Base-by-base conservation (phyloP, 2,797 vertebrate genomes). In the Sebastolobus alascanus region DNA sequence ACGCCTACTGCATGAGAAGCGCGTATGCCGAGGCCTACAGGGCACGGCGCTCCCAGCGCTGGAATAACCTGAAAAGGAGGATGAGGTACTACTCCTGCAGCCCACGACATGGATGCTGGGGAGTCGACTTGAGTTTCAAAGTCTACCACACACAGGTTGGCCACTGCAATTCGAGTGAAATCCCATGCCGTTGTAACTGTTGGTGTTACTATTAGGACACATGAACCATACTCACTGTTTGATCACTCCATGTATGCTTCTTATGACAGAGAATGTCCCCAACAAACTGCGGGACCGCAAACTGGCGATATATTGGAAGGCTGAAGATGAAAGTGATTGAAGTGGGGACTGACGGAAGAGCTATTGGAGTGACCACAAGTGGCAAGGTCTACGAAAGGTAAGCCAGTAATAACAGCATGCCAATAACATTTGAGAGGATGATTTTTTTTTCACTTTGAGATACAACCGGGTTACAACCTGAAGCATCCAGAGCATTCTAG, bases 11-110 rank as follows among this genome's bases (percentile, higher is more conserved):
- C 43, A 58, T 92, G 52, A 50, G 4, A 12, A 74, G 50, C 0
- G 0, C 43, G 8, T 46, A 46, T 46, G 70, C 84, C 1, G 9
- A 11, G 3, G 0, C 1, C 12, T 84, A 3, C 35, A 38, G 8
- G 0, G 0, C 70, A 37, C 0, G 0, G 0, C 16, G n/a, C n/a
- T 0, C 0, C 4, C 0, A 66, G 7, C 1, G 2, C 22, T 93
- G 87, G 50, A n/a, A 2, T 0, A n/a, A 18, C 50, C 50, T 52
- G 18, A n/a, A 18, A 52, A 52, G 18, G 18, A 52, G 50, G 50
- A n/a, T 52, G 84, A 84, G 11, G 40, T 84, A 92, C 81, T 54
- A 20, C 89, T 90, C 85, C 81, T 93, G 91, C 35, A 54, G 90
- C 2, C 80, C 55, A 2, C 3, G 9, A 0, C 10, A 46, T 0